phyloP scores from a whole-genome alignment of 2,797 vertebrate genomes.

The Lepus oiostolus region DNA sequence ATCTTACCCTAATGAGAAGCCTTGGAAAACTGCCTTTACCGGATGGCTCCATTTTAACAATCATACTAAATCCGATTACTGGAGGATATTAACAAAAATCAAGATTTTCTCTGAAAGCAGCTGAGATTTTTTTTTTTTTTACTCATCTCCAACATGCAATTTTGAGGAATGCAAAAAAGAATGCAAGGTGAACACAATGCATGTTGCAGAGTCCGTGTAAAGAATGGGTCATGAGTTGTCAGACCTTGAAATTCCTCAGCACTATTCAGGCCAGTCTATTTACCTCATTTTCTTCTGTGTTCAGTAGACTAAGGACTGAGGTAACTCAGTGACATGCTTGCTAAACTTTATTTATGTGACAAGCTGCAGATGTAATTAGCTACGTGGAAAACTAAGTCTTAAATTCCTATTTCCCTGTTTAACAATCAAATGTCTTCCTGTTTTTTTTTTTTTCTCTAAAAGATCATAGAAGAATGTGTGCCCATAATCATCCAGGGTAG shows the following conservation, averaged over 20 bases:
- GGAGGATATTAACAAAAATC: background rate
- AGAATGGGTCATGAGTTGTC: background rate
- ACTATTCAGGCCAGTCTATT: background rate
- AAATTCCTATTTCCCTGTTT: constrained; percentile 13
- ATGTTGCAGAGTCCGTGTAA: background rate
- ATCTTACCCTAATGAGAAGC: background rate
- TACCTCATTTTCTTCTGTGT: background rate
- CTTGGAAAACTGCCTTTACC: constrained; percentile 49
- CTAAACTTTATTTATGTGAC: background rate
- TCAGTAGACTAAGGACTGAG: background rate
- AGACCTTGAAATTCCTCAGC: background rate
- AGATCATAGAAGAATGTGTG: background rate
- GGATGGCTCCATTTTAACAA: background rate
- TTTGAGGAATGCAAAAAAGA: background rate
- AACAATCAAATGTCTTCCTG: background rate
- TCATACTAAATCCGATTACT: background rate
- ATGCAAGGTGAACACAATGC: background rate
- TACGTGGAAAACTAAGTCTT: background rate
- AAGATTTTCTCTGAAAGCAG: constrained; percentile 1
- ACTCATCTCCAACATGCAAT: background rate
- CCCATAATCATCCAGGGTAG: background rate
- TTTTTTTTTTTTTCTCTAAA: background rate
- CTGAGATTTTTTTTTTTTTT: background rate
- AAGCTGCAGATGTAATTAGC: background rate
- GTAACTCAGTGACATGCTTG: background rate